Evolutionary conservation across 2,113 vertebrate species (phyloP).

Genomic region (Grantiella picta): DNA sequence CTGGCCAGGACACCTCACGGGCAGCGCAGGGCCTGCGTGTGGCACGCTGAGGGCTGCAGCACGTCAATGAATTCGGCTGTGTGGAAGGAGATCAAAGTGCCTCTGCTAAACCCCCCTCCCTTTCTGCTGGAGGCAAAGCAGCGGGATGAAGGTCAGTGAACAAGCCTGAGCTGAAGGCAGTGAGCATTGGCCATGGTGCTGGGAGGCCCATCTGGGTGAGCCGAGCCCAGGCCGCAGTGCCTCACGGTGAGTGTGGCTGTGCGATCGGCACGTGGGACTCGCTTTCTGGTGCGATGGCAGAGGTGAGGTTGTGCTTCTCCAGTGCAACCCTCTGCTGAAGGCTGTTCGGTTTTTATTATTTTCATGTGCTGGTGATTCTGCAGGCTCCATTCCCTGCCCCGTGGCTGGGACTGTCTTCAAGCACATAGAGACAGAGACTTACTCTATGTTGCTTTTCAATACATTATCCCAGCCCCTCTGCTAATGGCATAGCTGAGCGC

Average conservation of each 20-base stretch:
- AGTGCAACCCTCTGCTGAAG: neutral
- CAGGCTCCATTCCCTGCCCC: neutral
- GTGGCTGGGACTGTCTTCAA: neutral
- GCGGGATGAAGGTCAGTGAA: neutral
- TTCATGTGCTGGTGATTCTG: neutral
- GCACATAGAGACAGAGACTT: fast-evolving
- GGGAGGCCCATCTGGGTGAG: fast-evolving
- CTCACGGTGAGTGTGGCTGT: fast-evolving
- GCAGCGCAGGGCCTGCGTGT: too few relatives aligned
- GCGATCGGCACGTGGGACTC: fast-evolving
- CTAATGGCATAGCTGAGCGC: neutral
- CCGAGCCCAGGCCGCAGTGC: fast-evolving
- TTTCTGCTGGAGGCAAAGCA: neutral
- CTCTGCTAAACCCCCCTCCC: neutral
- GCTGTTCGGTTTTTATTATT: neutral
- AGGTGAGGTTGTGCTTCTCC: neutral
- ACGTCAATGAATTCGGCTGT: fast-evolving
- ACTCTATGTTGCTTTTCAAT: neutral
- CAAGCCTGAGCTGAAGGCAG: neutral
- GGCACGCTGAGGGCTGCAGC: neutral
- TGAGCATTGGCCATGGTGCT: fast-evolving
- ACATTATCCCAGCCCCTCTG: neutral
- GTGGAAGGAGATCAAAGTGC: neutral
- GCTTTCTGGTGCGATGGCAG: neutral
- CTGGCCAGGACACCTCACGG: too few relatives aligned